Evolutionary conservation across 1,140 invertebrate species (phyloP), one percentile per base, ranked within the genome.

Genomic region (Antheraea pernyi): DNA sequence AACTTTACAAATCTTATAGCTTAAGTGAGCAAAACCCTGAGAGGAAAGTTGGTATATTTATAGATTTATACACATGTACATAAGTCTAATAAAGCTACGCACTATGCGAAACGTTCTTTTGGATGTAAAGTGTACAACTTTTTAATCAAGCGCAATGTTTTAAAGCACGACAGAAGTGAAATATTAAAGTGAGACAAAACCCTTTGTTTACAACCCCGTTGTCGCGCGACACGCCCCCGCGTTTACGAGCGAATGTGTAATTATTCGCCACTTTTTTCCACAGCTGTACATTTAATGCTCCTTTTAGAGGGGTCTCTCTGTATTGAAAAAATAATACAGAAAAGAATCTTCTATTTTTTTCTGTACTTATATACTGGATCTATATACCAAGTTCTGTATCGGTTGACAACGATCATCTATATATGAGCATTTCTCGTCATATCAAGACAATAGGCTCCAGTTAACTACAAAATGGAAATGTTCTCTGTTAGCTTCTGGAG

Each of bases 121-220:
- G 59, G 19, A 61, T 10, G 19, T 72, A 83, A 80, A 84, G 80
- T 79, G 76, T 73, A 79, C 81, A 77, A 53, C 1, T 78, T 89
- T 89, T 89, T 88, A 89, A 89, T 89, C 86, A 88, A 79, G 68
- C 76, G 77, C 76, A 79, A 84, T 87, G 80, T 86, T 81, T 82
- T 75, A 61, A 78, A 68, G 11, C 74, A 64, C 75, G 84, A 81
- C 86, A 85, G 84, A 77, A 86, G 82, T 88, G 85, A 89, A 83
- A 88, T 89, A 89, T 89, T 89, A 89, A 88, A 89, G 85, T 86
- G 82, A 86, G 86, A 86, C 85, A 88, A 79, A 81, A 82, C 81
- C 83, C 80, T 84, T 88, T 88, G 81, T 86, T 81, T 73, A 42
- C 66, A 64, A 66, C 68, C 72, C 78, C 76, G 19, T 61, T 61